Percentiles rank a stretch among this genome's conserved stretches.
Evolutionary conservation across 2,888 invertebrate genomes (phyloP).

Genomic region (Phrixothrix hirtus): DNA sequence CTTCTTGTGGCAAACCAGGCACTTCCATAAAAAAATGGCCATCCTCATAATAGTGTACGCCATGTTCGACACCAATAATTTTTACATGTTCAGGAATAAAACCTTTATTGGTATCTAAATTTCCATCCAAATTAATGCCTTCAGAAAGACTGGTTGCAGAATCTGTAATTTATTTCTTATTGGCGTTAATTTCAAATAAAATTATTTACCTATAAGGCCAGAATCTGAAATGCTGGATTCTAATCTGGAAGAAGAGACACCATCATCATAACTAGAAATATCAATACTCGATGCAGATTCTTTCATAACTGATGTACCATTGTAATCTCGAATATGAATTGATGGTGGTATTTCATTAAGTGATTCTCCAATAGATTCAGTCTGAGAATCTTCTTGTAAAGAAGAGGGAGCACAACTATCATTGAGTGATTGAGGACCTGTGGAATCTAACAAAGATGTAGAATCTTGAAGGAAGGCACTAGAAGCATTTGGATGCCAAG

Average conservation of each 20-base stretch:
- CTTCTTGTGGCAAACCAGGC: conserved; percentile 76
- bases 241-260: conserved; percentile 46
- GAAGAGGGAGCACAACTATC: conserved; percentile 52
- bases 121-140: conserved; percentile 54
- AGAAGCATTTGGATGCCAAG: conserved; percentile 55
- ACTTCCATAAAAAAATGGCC: conserved; percentile 95
- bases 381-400: conserved; percentile 49
- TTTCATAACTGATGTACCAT: conserved; percentile 46
- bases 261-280: conserved; percentile 47
- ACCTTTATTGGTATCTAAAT: conserved; percentile 48
- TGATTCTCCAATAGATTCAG: conserved; percentile 33
- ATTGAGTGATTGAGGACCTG: conserved; percentile 52
- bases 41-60: conserved; percentile 89
- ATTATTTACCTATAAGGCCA: conserved; percentile 49
- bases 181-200: not conserved
- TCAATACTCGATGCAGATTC: conserved; percentile 53
- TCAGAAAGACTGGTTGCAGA: conserved; percentile 60
- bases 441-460: conserved; percentile 51
- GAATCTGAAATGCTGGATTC: conserved; percentile 53
- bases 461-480: conserved; percentile 50
- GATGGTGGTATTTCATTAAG: conserved; percentile 10
- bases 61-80: conserved; percentile 78
- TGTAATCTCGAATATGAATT: conserved; percentile 37
- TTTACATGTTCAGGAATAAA: conserved; percentile 70
- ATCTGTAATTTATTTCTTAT: too few species aligned